Evolutionary conservation across 2,797 vertebrate genomes (phyloP).

Genomic region (Champsocephalus gunnari): DNA sequence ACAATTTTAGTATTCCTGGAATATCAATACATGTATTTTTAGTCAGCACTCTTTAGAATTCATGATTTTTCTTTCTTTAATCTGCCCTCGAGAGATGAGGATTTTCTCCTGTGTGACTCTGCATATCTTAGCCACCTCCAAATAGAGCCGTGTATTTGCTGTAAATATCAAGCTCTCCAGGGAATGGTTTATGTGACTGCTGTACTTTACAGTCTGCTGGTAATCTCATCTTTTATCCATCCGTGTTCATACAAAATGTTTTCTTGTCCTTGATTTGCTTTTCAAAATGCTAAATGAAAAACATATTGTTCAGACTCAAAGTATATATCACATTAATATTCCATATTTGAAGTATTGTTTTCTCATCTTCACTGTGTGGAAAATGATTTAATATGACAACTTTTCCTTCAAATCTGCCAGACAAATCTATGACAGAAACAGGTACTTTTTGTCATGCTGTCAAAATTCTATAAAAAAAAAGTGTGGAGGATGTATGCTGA

Average conservation of each 20-base stretch:
- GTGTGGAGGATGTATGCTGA: not conserved
- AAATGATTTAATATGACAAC: not conserved
- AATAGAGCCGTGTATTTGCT: constrained; percentile 54
- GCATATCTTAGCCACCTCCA: constrained; percentile 71
- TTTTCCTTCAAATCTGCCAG: not conserved
- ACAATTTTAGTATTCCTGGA: constrained; percentile 17
- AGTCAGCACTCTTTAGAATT: constrained; percentile 36
- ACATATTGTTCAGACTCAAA: not conserved
- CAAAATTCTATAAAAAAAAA: too few species aligned
- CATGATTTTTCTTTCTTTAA: constrained; percentile 65
- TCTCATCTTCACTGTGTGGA: not conserved
- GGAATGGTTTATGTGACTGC: constrained; percentile 51
- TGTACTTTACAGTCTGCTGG: constrained; percentile 33
- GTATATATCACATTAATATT: not conserved
- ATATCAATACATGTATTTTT: constrained; percentile 43
- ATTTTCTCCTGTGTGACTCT: constrained; percentile 73
- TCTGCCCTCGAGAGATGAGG: constrained; percentile 59
- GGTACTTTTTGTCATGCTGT: too few species aligned
- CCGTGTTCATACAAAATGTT: constrained; percentile 4
- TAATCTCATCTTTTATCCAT: constrained; percentile 20
- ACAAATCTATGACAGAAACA: not conserved
- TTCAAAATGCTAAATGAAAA: constrained; percentile 1
- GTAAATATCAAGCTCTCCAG: constrained; percentile 56
- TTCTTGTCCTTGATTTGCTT: constrained; percentile 1
- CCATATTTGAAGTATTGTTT: not conserved